Evolutionary conservation across 2,797 vertebrate species (phyloP).

Genomic region (Oreonectes daqikongensis): DNA sequence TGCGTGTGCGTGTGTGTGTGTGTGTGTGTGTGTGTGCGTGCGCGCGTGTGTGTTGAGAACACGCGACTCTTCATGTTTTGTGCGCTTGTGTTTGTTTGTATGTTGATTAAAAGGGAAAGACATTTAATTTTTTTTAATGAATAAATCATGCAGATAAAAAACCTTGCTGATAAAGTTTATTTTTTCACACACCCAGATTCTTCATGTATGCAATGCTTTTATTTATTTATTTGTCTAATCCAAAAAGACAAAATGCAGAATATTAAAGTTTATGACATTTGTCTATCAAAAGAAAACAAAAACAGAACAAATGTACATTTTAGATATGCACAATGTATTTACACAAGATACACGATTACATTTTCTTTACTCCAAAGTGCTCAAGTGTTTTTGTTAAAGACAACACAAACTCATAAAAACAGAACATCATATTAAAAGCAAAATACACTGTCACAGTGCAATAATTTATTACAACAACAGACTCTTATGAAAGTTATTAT

Average conservation of each 20-base stretch:
- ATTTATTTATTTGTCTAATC: background rate
- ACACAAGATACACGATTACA: background rate
- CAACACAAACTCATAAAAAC: background rate
- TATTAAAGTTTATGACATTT: constrained; percentile 1
- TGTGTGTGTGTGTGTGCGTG: background rate
- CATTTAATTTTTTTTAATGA: constrained; percentile 81
- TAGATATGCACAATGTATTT: constrained; percentile 28
- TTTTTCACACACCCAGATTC: background rate
- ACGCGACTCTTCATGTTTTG: constrained; percentile 72
- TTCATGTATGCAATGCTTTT: background rate
- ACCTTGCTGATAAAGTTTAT: constrained; percentile 3
- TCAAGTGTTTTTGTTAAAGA: background rate
- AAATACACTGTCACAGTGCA: background rate
- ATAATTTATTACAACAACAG: background rate
- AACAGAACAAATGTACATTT: constrained; percentile 32
- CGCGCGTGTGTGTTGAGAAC: constrained; percentile 48
- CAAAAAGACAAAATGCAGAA: constrained; percentile 1
- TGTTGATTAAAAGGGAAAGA: constrained; percentile 75
- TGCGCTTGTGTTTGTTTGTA: constrained; percentile 77
- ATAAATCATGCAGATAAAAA: constrained; percentile 75
- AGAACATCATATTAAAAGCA: background rate
- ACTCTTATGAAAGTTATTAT: background rate
- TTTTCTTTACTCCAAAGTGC: background rate
- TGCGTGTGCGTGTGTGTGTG: background rate
- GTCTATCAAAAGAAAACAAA: constrained; percentile 7